A percentile compares a stretch with the other conserved stretches of the same genome.
Evolutionary conservation across 1,140 invertebrate species (phyloP).

Genomic region (Chlorops oryzae): DNA sequence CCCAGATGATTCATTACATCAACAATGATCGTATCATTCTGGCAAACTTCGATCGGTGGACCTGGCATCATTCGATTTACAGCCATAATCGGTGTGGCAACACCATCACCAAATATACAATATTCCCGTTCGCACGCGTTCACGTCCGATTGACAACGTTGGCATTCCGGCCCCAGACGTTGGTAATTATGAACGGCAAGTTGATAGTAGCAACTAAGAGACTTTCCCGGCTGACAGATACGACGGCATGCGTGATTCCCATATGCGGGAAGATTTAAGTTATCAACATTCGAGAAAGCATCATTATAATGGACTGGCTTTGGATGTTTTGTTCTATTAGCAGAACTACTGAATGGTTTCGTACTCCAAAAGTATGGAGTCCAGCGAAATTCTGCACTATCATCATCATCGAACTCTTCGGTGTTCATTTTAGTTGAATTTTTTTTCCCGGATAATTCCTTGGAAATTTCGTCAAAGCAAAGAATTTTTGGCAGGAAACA

Average conservation of each 20-base stretch:
- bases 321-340: too few species aligned
- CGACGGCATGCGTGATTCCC: slow-evolving; percentile 36
- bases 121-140: slow-evolving; percentile 55
- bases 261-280: slow-evolving; percentile 25
- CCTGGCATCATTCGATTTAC: slow-evolving; percentile 79
- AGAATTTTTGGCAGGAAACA: too few species aligned
- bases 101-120: slow-evolving; percentile 66
- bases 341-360: too few species aligned
- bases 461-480: too few species aligned
- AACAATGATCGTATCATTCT: slow-evolving; percentile 78
- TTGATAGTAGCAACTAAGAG: slow-evolving; percentile 35
- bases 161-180: slow-evolving; percentile 50
- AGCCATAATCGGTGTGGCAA: slow-evolving; percentile 62
- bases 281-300: too few species aligned
- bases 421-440: too few species aligned
- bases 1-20: slow-evolving; percentile 75
- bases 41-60: slow-evolving; percentile 77
- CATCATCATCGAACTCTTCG: too few species aligned
- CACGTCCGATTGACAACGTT: slow-evolving; percentile 56
- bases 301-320: too few species aligned
- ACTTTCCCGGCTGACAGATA: slow-evolving; percentile 34
- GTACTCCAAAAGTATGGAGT: too few species aligned
- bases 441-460: too few species aligned
- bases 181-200: slow-evolving; percentile 39
- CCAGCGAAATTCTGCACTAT: too few species aligned